phyloP scores from a whole-genome alignment of 2,113 vertebrate genomes.

The Petromus typicus region DNA sequence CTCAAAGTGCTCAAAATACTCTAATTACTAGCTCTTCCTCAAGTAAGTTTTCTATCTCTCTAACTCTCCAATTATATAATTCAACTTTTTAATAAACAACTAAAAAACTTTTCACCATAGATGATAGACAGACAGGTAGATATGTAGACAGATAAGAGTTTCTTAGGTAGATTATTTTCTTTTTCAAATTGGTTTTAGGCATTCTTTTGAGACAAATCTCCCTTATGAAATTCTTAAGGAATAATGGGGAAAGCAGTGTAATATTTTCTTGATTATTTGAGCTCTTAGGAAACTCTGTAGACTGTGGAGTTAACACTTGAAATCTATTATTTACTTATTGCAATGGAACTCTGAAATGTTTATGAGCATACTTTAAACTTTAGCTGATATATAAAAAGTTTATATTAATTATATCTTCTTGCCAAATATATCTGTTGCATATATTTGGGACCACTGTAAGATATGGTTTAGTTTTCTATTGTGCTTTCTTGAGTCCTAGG shows the following conservation, averaged over 20 bases:
- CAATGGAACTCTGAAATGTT: neutral
- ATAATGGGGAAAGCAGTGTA: neutral
- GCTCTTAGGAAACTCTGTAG: neutral
- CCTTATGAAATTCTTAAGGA: constrained; percentile 18
- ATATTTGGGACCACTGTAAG: neutral
- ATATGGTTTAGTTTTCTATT: neutral
- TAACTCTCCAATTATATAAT: neutral
- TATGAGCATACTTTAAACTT: neutral
- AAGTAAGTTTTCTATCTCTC: neutral
- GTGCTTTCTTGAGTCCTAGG: neutral
- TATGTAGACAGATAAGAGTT: neutral
- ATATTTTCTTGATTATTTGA: constrained; percentile 50
- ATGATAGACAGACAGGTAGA: neutral
- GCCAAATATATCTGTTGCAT: neutral
- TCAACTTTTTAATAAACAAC: neutral
- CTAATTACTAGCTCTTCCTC: neutral
- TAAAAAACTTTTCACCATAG: neutral
- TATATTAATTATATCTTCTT: neutral
- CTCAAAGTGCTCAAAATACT: neutral
- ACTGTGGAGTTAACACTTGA: neutral
- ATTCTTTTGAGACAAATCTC: neutral
- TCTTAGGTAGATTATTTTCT: no score
- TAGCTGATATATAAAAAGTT: neutral
- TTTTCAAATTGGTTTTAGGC: neutral
- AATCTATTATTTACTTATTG: neutral